Conservation (phyloP, 2,797 vertebrate genomes). For the Pogoniulus pusillus region DNA sequence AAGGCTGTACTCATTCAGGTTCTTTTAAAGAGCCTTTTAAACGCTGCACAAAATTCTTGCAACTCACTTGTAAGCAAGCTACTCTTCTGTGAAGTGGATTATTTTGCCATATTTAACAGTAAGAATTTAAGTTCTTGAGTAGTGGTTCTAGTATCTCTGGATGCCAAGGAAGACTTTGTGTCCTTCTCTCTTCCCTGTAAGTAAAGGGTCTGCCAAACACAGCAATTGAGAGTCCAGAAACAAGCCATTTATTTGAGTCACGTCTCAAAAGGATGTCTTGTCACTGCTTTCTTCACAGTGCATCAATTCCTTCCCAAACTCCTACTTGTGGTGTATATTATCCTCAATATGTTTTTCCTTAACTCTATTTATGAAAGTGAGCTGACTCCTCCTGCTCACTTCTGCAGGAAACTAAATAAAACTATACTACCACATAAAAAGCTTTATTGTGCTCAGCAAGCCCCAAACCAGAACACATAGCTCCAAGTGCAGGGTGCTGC, state of each 20-base stretch:
- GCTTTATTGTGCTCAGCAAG: not conserved
- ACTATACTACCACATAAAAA: not conserved
- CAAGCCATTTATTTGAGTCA: not conserved
- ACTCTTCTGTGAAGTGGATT: not conserved
- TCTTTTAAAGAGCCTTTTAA: not conserved
- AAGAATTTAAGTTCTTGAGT: conserved; percentile 6
- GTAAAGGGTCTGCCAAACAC: not conserved
- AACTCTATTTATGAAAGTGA: not conserved
- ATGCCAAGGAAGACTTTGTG: not conserved
- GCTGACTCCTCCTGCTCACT: not conserved
- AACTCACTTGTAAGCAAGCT: not conserved
- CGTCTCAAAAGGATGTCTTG: not conserved
- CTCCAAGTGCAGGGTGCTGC: too few relatives aligned
- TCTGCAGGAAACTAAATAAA: not conserved
- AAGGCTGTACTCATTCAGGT: not conserved
- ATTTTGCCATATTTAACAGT: conserved; percentile 1
- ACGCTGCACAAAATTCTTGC: not conserved
- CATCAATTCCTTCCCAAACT: not conserved
- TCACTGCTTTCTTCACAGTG: not conserved
- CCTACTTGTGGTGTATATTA: not conserved
- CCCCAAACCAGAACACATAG: not conserved
- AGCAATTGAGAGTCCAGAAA: too few relatives aligned
- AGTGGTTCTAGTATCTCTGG: not conserved
- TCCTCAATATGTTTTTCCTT: not conserved
- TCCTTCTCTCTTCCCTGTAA: not conserved